phyloP scores from a whole-genome alignment of 2,888 invertebrate species.

The Drosophila meridiana region DNA sequence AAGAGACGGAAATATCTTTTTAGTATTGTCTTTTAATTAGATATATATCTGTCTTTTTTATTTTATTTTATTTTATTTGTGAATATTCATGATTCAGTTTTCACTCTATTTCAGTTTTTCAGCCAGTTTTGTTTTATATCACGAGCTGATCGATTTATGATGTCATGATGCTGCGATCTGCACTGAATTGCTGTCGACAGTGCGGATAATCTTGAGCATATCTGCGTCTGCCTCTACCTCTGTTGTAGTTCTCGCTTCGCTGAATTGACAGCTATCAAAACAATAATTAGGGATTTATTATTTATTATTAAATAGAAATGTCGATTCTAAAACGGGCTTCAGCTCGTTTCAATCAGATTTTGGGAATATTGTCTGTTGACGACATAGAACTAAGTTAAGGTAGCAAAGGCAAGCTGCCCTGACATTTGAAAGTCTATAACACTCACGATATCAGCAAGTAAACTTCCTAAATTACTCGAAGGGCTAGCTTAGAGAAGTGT shows the following conservation, averaged over 20 bases:
- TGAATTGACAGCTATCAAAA: conserved; percentile 6
- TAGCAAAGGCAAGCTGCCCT: too few species aligned
- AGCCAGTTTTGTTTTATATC: background rate
- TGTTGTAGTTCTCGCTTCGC: background rate
- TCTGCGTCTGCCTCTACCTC: background rate
- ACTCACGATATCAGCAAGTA: too few species aligned
- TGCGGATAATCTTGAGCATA: background rate
- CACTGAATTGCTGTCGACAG: background rate
- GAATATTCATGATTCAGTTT: background rate
- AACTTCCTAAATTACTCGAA: too few species aligned
- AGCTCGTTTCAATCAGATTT: too few species aligned
- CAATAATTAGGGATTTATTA: conserved; percentile 1
- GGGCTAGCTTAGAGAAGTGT: too few species aligned
- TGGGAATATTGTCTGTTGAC: too few species aligned
- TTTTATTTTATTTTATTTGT: background rate
- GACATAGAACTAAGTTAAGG: too few species aligned
- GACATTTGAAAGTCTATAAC: too few species aligned
- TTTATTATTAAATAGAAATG: too few species aligned
- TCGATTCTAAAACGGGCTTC: too few species aligned
- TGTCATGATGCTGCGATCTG: background rate
- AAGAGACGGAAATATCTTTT: conserved; percentile 1
- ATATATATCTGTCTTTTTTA: background rate
- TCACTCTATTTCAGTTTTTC: background rate
- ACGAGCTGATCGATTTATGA: background rate
- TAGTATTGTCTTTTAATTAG: background rate